Evolutionary conservation across 2,797 vertebrate species (phyloP).

Genomic region (Valencia hispanica): DNA sequence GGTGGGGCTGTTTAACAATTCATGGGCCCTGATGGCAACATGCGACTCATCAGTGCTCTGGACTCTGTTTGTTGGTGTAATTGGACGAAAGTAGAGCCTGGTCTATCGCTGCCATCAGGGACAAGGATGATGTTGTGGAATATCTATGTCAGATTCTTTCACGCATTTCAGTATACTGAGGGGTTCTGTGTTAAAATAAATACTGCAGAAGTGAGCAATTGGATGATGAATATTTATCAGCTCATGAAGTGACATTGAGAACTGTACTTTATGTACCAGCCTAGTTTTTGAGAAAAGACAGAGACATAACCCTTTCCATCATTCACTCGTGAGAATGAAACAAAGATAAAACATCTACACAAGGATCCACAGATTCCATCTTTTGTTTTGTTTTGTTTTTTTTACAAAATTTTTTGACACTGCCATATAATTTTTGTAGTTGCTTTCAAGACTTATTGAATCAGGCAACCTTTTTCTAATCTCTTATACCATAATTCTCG

Average conservation of each 20-base stretch:
- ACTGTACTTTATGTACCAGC: slow-evolving; percentile 31
- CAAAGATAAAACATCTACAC: not conserved
- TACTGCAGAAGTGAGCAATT: slow-evolving; percentile 18
- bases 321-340: slow-evolving; percentile 21
- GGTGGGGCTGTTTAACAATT: slow-evolving; percentile 67
- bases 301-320: slow-evolving; percentile 8
- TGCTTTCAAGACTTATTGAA: not conserved
- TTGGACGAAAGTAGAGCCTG: slow-evolving; percentile 45
- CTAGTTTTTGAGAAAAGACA: slow-evolving; percentile 12
- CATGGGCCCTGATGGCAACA: slow-evolving; percentile 62
- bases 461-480: not conserved
- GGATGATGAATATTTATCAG: slow-evolving; percentile 22
- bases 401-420: not conserved
- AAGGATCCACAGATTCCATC: not conserved
- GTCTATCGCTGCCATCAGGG: slow-evolving; percentile 5
- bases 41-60: slow-evolving; percentile 43
- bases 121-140: not conserved
- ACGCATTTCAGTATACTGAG: slow-evolving; percentile 11
- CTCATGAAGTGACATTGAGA: slow-evolving; percentile 34
- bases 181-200: slow-evolving; percentile 25
- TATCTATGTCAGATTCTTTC: slow-evolving; percentile 31
- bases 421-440: not conserved
- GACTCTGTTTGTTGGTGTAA: slow-evolving; percentile 55
- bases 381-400: not conserved
- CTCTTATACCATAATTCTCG: not conserved